Evolutionary conservation across 2,113 vertebrate genomes (phyloP), one percentile per base, ranked within the genome.

Genomic region (Nyctereutes procyonoides): DNA sequence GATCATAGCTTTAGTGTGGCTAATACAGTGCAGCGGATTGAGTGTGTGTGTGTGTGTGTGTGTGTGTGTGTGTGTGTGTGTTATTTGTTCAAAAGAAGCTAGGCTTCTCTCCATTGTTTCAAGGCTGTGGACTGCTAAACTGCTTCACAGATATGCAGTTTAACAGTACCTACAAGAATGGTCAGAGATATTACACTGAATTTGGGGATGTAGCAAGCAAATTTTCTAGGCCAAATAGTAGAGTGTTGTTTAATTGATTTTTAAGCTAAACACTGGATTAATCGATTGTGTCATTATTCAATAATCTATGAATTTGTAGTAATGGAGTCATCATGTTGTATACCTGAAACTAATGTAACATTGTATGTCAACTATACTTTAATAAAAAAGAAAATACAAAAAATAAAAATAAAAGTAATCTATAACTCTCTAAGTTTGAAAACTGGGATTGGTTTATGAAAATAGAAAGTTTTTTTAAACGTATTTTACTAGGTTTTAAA

Each of bases 401-500:
- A 76, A 48, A 48, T 28, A 76, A 76, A 76, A 77, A 28, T 76
- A 76, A 76, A 73, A 76, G 43, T 92, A 92, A 60, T 55, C 38
- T 90, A 74, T 86, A 60, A 71, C 48, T 73, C 71, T 95, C 2
- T 35, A 92, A 76, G 17, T 89, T 88, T 88, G 77, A 74, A 92
- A 91, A 91, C 2, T 2, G 67, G 43, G 51, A 43, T 48, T 94
- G 32, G 3, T 58, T 96, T 94, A 12, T 92, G 88, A 93, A 96
- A 95, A 85, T 76, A 65, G 30, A 95, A 95, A 43, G 14, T 88
- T 89, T 90, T 43, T 93, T 86, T 65, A 65, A 92, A 84, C 13
- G 62, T 32, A 74, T 67, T 89, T 94, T 93, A 88, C 24, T 38
- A 95, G 51, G 26, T 48, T 88, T 86, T 51, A 79, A 38, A 87